Percentiles rank a stretch among this genome's conserved stretches.
Evolutionary conservation across 2,113 vertebrate genomes (phyloP).

Genomic region (Heloderma charlesbogerti): DNA sequence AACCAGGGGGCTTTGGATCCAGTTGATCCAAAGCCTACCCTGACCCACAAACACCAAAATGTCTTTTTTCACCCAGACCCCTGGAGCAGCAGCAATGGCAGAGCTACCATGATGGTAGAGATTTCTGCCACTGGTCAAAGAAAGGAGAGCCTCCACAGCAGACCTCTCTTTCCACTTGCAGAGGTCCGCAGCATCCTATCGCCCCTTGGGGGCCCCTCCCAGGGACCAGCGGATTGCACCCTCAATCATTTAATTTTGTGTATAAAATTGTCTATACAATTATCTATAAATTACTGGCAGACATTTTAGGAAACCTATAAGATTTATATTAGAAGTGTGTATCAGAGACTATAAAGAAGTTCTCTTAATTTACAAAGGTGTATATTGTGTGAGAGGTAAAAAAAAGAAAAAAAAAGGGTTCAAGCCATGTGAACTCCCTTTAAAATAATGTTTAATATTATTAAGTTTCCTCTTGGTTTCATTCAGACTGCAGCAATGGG

Average conservation of each 20-base stretch:
- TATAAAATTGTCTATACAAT: constrained; percentile 41
- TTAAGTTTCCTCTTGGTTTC: constrained; percentile 79
- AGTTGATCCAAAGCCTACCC: not conserved
- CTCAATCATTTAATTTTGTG: constrained; percentile 73
- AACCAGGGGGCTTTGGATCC: not conserved
- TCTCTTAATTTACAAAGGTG: constrained; percentile 75
- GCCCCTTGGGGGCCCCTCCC: not conserved
- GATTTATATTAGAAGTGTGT: constrained; percentile 51
- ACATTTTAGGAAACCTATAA: constrained; percentile 56
- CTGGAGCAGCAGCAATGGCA: not conserved
- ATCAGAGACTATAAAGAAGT: constrained; percentile 63
- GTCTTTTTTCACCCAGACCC: not conserved
- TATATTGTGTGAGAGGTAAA: constrained; percentile 76
- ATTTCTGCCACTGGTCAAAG: not conserved
- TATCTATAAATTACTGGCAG: constrained; percentile 36
- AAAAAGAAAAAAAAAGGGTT: constrained; percentile 65
- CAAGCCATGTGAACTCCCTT: constrained; percentile 77
- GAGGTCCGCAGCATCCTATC: not conserved
- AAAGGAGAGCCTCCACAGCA: not conserved
- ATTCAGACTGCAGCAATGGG: constrained; percentile 75
- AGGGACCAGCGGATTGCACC: not conserved
- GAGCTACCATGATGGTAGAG: not conserved
- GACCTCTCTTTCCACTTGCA: not conserved
- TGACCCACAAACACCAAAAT: not conserved
- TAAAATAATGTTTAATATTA: constrained; percentile 83